Percentiles rank a stretch among this genome's conserved stretches.
These are phyloP conservation scores for Pocillopora grandis DNA, from an alignment of 92 coral and sea anemone genomes.

Conservation along the genomic window DNA sequence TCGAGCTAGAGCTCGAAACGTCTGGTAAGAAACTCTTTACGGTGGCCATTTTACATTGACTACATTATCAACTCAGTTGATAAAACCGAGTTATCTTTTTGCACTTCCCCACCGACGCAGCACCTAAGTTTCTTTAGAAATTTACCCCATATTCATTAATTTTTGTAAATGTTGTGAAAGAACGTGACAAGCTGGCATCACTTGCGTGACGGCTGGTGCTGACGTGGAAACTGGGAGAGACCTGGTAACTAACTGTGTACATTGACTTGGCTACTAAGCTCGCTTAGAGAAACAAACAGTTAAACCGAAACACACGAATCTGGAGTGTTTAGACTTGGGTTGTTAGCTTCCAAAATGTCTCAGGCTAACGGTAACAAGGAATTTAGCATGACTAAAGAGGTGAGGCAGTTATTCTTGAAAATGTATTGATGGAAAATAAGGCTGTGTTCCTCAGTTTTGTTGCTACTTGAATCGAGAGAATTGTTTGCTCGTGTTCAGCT, in stretches of 20 bases:
- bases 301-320: neutral
- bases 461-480: neutral
- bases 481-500: no score
- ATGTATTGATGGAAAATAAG: neutral
- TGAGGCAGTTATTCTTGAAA: conserved; percentile 20
- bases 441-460: neutral
- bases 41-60: no score
- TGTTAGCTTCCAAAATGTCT: conserved; percentile 50
- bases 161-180: no score
- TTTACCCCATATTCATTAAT: no score
- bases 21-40: no score
- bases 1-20: no score
- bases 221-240: neutral
- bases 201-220: no score
- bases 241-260: neutral
- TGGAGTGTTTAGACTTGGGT: neutral
- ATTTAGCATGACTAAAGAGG: conserved; percentile 81
- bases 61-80: no score
- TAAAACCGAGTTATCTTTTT: no score
- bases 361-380: conserved; percentile 58
- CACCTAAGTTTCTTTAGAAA: no score
- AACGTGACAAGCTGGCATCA: no score
- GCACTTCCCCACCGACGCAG: no score
- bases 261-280: conserved; percentile 35
- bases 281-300: conserved; percentile 3